Conservation (phyloP, 2,113 vertebrate genomes). For the Columbina picui region DNA sequence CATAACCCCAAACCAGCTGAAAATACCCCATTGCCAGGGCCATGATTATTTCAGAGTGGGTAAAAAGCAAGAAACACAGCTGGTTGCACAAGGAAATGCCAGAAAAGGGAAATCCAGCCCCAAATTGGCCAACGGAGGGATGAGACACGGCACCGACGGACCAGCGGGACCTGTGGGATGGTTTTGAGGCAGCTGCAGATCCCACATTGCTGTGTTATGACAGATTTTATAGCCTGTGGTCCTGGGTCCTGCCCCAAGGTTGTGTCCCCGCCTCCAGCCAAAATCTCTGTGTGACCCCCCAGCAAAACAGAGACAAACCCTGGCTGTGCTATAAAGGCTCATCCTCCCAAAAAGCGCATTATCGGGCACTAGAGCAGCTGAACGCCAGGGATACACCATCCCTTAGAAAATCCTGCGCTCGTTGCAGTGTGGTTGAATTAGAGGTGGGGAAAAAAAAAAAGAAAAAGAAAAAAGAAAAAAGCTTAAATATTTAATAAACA, state of each 20-base stretch:
- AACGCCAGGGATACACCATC: background rate
- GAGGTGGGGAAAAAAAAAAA: background rate
- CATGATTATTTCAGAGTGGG: background rate
- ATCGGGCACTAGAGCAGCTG: background rate
- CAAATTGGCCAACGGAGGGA: background rate
- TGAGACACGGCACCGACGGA: accelerated
- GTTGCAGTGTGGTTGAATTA: background rate
- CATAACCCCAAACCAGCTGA: background rate
- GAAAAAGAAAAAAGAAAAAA: constrained; percentile 25
- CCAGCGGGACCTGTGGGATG: accelerated
- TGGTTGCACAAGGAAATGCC: background rate
- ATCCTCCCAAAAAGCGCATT: background rate
- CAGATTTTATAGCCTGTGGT: background rate
- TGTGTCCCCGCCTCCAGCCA: background rate
- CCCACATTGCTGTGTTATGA: background rate
- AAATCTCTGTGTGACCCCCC: background rate
- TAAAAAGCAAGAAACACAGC: background rate
- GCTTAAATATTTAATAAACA: constrained; percentile 76
- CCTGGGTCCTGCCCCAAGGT: background rate
- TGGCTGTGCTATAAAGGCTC: background rate
- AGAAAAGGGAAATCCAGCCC: background rate
- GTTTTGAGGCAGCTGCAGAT: background rate
- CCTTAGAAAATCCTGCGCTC: constrained; percentile 39
- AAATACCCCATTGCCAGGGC: accelerated
- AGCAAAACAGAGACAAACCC: background rate